These are phyloP conservation scores for Xanthia icteritia DNA, from an alignment of 2,888 invertebrate species.

Conservation along the genomic window DNA sequence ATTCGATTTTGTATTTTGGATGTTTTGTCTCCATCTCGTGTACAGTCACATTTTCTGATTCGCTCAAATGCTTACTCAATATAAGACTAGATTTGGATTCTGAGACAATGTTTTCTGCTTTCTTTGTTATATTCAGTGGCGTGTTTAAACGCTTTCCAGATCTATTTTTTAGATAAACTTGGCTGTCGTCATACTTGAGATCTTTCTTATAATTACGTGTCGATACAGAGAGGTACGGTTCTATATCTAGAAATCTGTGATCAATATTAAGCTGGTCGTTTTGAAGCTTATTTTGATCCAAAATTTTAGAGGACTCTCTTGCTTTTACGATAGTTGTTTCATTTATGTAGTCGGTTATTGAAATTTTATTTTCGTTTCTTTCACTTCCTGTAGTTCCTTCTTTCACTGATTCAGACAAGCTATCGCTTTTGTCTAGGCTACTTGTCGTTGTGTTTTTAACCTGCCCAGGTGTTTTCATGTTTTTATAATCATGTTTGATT, in stretches of 20 bases:
- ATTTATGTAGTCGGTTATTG: conserved; percentile 77
- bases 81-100: conserved; percentile 68
- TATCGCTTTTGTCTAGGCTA: conserved; percentile 55
- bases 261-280: conserved; percentile 81
- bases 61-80: conserved; percentile 68
- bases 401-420: conserved; percentile 62
- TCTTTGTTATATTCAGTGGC: conserved; percentile 75
- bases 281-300: conserved; percentile 82
- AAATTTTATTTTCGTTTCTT: conserved; percentile 76
- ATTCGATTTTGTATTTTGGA: conserved; percentile 82
- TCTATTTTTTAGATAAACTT: conserved; percentile 70
- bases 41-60: conserved; percentile 70
- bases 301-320: conserved; percentile 78
- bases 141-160: conserved; percentile 84
- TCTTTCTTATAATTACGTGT: conserved; percentile 72
- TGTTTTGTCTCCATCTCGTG: conserved; percentile 73
- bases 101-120: conserved; percentile 59
- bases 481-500: conserved; percentile 64
- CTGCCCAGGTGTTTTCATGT: conserved; percentile 40
- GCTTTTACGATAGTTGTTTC: conserved; percentile 77
- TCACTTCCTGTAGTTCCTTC: conserved; percentile 67
- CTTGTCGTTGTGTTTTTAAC: conserved; percentile 58
- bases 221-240: conserved; percentile 68
- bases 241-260: conserved; percentile 80
- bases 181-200: conserved; percentile 63